phyloP scores from a whole-genome alignment of 2,113 vertebrate species.

The Lepus americanus region DNA sequence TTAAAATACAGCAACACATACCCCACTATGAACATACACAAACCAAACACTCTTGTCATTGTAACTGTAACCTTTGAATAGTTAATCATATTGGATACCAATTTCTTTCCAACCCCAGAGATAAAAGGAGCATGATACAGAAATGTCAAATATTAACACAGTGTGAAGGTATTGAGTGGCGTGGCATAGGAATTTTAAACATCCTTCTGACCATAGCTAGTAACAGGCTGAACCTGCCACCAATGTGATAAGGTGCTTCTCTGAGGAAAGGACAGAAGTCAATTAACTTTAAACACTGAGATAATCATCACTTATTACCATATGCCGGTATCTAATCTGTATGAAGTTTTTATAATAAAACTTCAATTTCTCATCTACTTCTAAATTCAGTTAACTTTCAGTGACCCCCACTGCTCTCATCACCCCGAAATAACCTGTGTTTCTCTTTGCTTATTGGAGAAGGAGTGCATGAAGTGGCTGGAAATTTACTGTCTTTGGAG shows the following conservation, averaged over 20 bases:
- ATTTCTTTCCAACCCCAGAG: slow-evolving; percentile 60
- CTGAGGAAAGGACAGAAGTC: slow-evolving; percentile 57
- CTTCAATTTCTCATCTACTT: slow-evolving; percentile 64
- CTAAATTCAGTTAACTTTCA: slow-evolving; percentile 61
- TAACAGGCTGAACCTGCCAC: slow-evolving; percentile 70
- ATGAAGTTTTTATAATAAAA: slow-evolving; percentile 59
- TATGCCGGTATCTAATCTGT: slow-evolving; percentile 21
- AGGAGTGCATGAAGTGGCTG: neutral
- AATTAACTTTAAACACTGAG: slow-evolving; percentile 61
- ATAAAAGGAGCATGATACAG: slow-evolving; percentile 64
- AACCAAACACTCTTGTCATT: slow-evolving; percentile 43
- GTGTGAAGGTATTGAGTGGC: slow-evolving; percentile 51
- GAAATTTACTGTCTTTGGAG: slow-evolving; percentile 35
- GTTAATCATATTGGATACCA: slow-evolving; percentile 31
- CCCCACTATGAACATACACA: neutral
- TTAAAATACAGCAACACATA: slow-evolving; percentile 47
- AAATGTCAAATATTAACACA: slow-evolving; percentile 80
- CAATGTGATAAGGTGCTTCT: slow-evolving; percentile 69
- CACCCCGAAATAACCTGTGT: neutral
- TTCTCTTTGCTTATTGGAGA: slow-evolving; percentile 35
- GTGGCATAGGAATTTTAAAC: slow-evolving; percentile 68
- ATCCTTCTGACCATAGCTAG: slow-evolving; percentile 64
- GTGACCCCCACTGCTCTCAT: slow-evolving; percentile 5
- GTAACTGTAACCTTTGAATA: slow-evolving; percentile 66
- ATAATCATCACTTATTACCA: slow-evolving; percentile 61